Conservation (phyloP, 2,113 vertebrate species). For the Steatornis caripensis region DNA sequence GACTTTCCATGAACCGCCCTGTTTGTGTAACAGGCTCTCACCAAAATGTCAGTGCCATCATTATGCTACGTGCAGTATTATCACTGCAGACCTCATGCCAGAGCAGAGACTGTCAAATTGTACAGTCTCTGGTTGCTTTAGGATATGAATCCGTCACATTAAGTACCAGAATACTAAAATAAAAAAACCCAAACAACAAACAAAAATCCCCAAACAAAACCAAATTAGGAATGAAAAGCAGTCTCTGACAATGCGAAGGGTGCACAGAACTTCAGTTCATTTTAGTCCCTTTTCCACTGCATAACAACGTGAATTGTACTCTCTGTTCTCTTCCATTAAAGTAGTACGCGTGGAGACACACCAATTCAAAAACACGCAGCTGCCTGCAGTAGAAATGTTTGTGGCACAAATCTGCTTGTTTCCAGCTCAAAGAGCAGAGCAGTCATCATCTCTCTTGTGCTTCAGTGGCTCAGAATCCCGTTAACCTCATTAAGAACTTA, state of each 20-base stretch:
- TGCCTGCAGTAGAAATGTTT: not conserved
- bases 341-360: fast-evolving
- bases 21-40: not conserved
- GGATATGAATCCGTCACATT: not conserved
- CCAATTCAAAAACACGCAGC: not conserved
- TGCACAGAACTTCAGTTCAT: not conserved
- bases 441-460: not conserved
- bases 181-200: not conserved
- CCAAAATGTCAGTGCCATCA: not conserved
- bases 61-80: not conserved
- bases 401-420: not conserved
- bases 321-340: not conserved
- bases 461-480: not conserved
- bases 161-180: not conserved
- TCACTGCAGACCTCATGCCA: not conserved
- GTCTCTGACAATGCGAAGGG: not conserved
- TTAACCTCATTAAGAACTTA: not conserved
- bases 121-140: not conserved
- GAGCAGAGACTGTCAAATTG: not conserved
- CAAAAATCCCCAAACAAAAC: not conserved
- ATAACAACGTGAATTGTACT: not conserved
- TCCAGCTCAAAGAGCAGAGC: not conserved
- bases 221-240: not conserved
- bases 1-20: not conserved
- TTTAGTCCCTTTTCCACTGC: not conserved